Conservation (phyloP, 2,888 invertebrate species). For the Quadriops clusia region DNA sequence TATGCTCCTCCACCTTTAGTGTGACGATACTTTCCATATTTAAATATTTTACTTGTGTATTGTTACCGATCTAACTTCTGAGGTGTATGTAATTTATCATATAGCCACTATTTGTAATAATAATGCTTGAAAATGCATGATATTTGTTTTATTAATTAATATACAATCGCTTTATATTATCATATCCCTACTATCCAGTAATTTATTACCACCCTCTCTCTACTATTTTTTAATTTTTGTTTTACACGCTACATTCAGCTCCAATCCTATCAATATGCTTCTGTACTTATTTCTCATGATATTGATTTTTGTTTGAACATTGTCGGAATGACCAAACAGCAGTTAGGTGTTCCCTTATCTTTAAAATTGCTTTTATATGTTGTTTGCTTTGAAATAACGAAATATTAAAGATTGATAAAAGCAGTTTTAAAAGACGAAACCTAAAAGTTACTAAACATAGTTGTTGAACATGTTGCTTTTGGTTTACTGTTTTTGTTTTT, state of each 20-base stretch:
- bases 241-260: slow-evolving; percentile 8
- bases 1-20: slow-evolving; percentile 27
- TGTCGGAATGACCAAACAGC: too few relatives aligned
- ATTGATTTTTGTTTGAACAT: too few relatives aligned
- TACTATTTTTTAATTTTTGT: slow-evolving; percentile 11
- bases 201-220: too few relatives aligned
- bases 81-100: slow-evolving; percentile 42
- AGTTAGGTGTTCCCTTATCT: too few relatives aligned
- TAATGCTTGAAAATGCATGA: slow-evolving; percentile 80
- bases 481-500: too few relatives aligned
- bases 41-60: slow-evolving; percentile 36
- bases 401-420: too few relatives aligned
- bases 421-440: too few relatives aligned
- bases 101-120: slow-evolving; percentile 71
- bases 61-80: slow-evolving; percentile 43
- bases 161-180: slow-evolving; percentile 2
- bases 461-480: too few relatives aligned
- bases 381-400: too few relatives aligned
- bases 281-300: too few relatives aligned
- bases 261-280: slow-evolving; percentile 3
- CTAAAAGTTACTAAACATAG: too few relatives aligned
- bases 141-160: slow-evolving; percentile 73
- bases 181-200: slow-evolving; percentile 2
- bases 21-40: slow-evolving; percentile 30
- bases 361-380: too few relatives aligned